Evolutionary conservation across 2,797 vertebrate species (phyloP).

Genomic region (Manis crassicaudata): DNA sequence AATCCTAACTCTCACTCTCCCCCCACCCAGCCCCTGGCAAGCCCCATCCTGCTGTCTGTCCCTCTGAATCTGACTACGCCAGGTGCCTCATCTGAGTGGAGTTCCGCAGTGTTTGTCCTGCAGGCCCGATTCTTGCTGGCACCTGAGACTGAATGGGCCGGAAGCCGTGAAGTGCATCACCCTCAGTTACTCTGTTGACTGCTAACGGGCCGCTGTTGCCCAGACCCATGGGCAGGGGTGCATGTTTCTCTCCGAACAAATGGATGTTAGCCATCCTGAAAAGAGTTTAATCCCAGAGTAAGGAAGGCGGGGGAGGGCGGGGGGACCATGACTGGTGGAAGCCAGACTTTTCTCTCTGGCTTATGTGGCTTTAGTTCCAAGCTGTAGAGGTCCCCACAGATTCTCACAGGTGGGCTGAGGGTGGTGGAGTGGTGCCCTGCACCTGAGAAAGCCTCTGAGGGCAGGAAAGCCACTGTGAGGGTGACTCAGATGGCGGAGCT

Average conservation of each 20-base stretch:
- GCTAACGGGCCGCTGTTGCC: fast-evolving
- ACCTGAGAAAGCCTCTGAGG: background rate
- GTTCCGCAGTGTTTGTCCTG: background rate
- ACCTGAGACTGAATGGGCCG: background rate
- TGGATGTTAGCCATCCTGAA: background rate
- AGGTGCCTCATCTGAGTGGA: background rate
- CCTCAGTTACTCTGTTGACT: background rate
- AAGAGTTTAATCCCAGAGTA: background rate
- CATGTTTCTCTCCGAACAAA: background rate
- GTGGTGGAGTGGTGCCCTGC: fast-evolving
- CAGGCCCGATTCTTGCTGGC: background rate
- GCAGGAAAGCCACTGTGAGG: background rate
- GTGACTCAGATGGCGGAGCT: background rate
- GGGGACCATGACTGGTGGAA: background rate
- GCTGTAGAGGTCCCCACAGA: background rate
- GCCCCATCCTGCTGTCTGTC: background rate
- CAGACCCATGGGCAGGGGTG: background rate
- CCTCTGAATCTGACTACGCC: background rate
- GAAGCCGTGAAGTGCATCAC: background rate
- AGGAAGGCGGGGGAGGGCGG: background rate
- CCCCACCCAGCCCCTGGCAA: fast-evolving
- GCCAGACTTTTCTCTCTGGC: background rate
- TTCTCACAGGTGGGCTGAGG: background rate
- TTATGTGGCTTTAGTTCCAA: background rate
- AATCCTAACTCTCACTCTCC: background rate